A percentile compares a stretch with the other conserved stretches of the same genome.
These are phyloP conservation scores for Aepyceros melampus DNA, from an alignment of 2,113 vertebrate species.

Conservation along the genomic window DNA sequence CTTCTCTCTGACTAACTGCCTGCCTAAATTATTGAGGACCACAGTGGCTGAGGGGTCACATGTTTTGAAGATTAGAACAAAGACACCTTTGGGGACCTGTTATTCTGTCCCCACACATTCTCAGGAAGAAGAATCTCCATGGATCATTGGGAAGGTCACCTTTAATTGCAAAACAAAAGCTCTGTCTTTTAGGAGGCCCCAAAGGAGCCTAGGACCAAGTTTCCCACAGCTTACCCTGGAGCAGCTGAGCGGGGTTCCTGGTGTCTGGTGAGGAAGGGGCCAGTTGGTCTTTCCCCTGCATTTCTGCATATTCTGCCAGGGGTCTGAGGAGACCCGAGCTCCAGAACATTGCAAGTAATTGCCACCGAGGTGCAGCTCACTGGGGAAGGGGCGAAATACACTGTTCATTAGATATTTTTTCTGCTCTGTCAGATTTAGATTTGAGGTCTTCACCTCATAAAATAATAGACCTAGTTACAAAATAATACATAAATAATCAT, in stretches of 20 bases:
- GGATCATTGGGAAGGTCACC: not conserved
- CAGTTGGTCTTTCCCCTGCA: not conserved
- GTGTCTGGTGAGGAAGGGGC: not conserved
- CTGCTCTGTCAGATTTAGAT: not conserved
- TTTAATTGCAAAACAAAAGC: not conserved
- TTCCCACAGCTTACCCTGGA: constrained; percentile 51
- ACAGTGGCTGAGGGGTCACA: no score
- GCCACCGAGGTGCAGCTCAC: constrained; percentile 73
- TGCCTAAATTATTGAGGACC: no score
- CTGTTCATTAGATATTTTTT: not conserved
- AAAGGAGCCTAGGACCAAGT: not conserved
- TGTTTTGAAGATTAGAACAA: not conserved
- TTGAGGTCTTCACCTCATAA: not conserved
- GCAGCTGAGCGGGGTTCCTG: not conserved
- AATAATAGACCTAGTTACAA: not conserved
- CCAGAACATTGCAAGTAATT: constrained; percentile 74
- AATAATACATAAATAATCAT: not conserved
- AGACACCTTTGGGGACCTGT: not conserved
- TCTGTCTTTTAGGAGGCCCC: not conserved
- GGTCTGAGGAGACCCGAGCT: constrained; percentile 70
- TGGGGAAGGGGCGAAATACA: constrained; percentile 30
- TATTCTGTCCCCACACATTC: not conserved
- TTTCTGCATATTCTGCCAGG: constrained; percentile 59
- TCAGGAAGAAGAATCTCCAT: not conserved
- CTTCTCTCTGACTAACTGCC: not conserved